Conservation (phyloP, 1,140 invertebrate species). For the Plodia interpunctella region DNA sequence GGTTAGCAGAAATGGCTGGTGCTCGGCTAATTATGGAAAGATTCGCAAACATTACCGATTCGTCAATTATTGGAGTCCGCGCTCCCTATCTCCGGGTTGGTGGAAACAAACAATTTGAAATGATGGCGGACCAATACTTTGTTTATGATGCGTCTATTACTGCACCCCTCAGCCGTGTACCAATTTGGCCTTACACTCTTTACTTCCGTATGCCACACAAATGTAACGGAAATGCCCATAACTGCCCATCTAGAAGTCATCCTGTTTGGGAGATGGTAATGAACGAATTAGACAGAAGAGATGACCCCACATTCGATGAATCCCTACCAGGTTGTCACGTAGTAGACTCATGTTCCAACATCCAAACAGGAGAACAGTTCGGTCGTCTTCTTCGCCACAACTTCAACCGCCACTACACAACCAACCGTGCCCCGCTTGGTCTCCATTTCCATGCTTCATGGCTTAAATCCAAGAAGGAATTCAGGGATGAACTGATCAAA, state of each 20-base stretch:
- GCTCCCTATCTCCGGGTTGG: conserved; percentile 94
- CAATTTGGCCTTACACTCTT: conserved; percentile 96
- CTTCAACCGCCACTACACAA: conserved; percentile 95
- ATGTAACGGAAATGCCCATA: conserved; percentile 94
- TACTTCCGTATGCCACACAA: conserved; percentile 97
- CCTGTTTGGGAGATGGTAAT: conserved; percentile 98
- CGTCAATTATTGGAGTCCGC: conserved; percentile 91
- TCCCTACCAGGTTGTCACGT: conserved; percentile 94
- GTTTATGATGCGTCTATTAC: conserved; percentile 97
- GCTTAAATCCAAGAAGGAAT: conserved; percentile 96
- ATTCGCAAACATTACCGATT: conserved; percentile 94
- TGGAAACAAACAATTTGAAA: conserved; percentile 96
- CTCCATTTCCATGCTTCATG: conserved; percentile 97
- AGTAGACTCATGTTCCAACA: conserved; percentile 95
- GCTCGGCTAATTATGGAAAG: conserved; percentile 90
- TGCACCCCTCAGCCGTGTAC: conserved; percentile 90
- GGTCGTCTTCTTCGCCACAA: conserved; percentile 92
- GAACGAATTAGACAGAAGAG: conserved; percentile 94
- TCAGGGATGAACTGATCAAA: conserved; percentile 93
- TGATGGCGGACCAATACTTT: conserved; percentile 97
- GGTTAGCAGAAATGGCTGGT: conserved; percentile 97
- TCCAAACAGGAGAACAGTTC: conserved; percentile 92
- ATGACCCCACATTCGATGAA: conserved; percentile 94
- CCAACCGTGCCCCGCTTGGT: conserved; percentile 95
- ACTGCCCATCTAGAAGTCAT: conserved; percentile 92